These are phyloP conservation scores for Tragelaphus imberbis DNA, from an alignment of 2,113 vertebrate genomes.

Conservation along the genomic window DNA sequence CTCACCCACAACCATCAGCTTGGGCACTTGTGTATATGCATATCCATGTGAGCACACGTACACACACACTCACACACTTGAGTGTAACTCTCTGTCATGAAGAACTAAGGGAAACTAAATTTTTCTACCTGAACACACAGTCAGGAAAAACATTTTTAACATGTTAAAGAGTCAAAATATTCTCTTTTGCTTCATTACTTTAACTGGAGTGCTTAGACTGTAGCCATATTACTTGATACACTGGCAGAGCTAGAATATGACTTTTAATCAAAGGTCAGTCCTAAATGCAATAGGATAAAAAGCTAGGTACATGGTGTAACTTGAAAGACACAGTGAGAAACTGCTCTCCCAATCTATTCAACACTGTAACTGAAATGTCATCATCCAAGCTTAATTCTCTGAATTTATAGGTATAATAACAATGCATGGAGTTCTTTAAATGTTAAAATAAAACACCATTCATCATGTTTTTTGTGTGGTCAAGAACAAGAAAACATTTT, in stretches of 20 bases:
- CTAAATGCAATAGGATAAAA: neutral
- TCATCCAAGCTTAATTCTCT: neutral
- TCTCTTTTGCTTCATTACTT: neutral
- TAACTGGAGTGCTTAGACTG: neutral
- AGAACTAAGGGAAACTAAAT: neutral
- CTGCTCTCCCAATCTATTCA: neutral
- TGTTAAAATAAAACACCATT: neutral
- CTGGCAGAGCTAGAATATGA: neutral
- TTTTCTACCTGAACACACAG: neutral
- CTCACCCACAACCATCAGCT: neutral
- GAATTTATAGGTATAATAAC: neutral
- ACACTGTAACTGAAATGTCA: neutral
- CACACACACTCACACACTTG: neutral
- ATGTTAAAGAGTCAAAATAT: neutral
- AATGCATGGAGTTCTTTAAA: neutral
- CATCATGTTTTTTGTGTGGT: neutral
- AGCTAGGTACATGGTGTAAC: neutral
- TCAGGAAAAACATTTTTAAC: neutral
- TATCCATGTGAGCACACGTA: neutral
- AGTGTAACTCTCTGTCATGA: neutral
- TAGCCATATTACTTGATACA: neutral
- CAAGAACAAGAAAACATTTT: neutral
- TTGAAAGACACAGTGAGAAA: neutral
- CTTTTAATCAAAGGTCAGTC: neutral
- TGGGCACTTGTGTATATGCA: neutral